Percentiles rank a stretch among this genome's conserved stretches.
Evolutionary conservation across 2,797 vertebrate genomes (phyloP).

Genomic region (Arnoldichthys spilopterus): DNA sequence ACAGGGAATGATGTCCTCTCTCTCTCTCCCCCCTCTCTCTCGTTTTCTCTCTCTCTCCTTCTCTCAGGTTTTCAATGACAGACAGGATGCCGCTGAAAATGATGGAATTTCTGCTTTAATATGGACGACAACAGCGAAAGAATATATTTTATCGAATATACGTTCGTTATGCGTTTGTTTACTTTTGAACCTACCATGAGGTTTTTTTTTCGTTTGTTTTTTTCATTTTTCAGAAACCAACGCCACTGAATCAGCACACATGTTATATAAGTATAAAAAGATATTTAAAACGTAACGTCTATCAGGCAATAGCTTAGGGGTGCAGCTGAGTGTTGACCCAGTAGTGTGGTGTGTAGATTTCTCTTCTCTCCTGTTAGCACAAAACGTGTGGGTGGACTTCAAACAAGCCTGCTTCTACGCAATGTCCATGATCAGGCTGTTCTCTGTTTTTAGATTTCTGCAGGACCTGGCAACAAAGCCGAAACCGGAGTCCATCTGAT

Average conservation of each 20-base stretch:
- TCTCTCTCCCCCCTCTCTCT: background rate
- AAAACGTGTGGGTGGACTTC: constrained; percentile 8
- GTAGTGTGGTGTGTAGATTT: background rate
- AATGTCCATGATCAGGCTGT: background rate
- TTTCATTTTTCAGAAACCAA: background rate
- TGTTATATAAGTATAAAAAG: background rate
- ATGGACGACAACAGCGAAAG: background rate
- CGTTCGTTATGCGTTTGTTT: background rate
- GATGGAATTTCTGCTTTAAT: background rate
- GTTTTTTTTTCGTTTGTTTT: too few relatives aligned
- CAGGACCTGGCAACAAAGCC: background rate
- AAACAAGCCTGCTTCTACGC: background rate
- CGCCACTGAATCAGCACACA: background rate
- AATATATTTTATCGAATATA: background rate
- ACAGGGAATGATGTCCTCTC: constrained; percentile 11
- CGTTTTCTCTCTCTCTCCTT: background rate
- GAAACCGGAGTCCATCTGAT: background rate
- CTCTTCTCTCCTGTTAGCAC: background rate
- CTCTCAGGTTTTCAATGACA: constrained; percentile 23
- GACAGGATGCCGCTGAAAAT: background rate
- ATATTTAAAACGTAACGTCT: constrained; percentile 35
- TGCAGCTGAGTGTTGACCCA: background rate
- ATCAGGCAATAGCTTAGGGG: background rate
- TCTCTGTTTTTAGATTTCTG: background rate
- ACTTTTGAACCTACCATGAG: background rate